Evolutionary conservation across 37 sponge, comb jelly and placozoan species (phyloP).

Genomic region (Chondrilla cf. caribensis): DNA sequence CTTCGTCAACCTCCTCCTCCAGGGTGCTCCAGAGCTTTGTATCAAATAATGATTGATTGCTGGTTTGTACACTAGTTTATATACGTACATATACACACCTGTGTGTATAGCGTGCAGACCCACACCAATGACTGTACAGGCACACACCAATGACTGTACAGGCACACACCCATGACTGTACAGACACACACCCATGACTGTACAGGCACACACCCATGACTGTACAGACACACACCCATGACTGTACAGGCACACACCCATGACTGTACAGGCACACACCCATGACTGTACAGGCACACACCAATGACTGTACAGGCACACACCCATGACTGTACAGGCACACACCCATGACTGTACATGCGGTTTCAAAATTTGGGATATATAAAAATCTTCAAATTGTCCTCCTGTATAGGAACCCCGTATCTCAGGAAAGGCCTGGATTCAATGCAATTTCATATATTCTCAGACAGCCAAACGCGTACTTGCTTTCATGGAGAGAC

Average conservation of each 20-base stretch:
- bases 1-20: background rate
- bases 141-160: background rate
- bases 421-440: background rate
- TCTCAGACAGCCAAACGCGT: background rate
- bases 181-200: background rate
- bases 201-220: no score
- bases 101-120: no score
- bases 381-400: no score
- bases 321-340: no score
- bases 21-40: slow-evolving; percentile 7
- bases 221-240: no score
- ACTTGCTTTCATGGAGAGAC: background rate
- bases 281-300: no score
- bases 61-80: background rate
- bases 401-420: background rate
- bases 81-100: background rate
- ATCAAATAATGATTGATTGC: slow-evolving; percentile 21
- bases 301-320: no score
- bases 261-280: no score
- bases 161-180: no score
- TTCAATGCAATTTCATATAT: slow-evolving; percentile 2
- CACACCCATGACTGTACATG: no score
- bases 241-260: no score
- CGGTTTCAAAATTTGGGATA: no score
- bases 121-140: background rate